Base-by-base conservation (phyloP, 2,113 vertebrate species). In the Empidonax alnorum region DNA sequence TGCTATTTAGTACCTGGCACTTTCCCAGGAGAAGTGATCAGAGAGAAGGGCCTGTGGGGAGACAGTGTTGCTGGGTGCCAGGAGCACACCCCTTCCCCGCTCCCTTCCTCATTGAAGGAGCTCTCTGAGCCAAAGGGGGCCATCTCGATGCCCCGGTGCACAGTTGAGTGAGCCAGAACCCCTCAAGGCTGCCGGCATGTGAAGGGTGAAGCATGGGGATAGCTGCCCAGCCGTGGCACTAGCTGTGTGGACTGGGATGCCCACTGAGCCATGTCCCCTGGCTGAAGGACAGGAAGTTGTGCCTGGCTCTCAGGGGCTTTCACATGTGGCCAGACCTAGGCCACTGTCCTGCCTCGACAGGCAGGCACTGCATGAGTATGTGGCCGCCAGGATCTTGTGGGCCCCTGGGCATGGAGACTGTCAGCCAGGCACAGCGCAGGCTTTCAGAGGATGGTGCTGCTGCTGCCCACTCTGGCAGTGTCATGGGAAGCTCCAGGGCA, bases 61-160 rank as follows among this genome's bases (percentile, higher is more conserved):
- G 28, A 5, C 14, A 35, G 31, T 14, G 50, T 61, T 22, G 81
- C 46, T 6, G 81, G 41, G 56, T 41, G 55, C 55, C 50, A 9
- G 86, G 37, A 14, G 41, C 50, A 20, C 42, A 12, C 7, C 61
- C 66, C 25, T 52, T 50, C 14, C 33, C 69, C 1, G 10, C 28
- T 55, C 44, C 21, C 33, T 25, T 10, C 28, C 22, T 10, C 28
- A 1, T 14, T 3, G 63, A 69, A 41, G 76, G 31, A 37, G 74
- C 53, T 42, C 61, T 66, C 39, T 2, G 66, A 31, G 66, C 58
- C 3, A 0, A 7, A 37, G 9, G 35, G 50, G 15, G 41, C 31
- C 67, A 4, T 14, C 47, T n/a, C 7, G 0, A 5, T 5, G n/a
- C n/a, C 41, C 52, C 1, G 4, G 55, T 3, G 17, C 47, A 2